Conservation (phyloP, 2,113 vertebrate species). For the Mastomys natalensis region DNA sequence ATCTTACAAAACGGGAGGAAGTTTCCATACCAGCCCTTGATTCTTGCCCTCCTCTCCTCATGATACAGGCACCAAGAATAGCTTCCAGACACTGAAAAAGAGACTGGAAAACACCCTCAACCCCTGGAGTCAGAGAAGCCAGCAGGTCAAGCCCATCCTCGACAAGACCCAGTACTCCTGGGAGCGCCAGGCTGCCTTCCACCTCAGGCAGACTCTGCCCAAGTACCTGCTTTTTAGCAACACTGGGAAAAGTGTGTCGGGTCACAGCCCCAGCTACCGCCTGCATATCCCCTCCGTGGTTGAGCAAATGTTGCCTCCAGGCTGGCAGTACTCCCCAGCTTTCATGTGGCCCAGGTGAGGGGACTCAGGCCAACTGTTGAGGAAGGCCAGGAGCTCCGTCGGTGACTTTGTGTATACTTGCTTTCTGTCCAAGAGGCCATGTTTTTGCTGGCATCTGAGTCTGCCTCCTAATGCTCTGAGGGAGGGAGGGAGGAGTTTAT, state of each 20-base stretch:
- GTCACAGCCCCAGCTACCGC: conserved; percentile 90
- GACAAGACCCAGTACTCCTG: conserved; percentile 74
- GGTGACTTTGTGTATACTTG: not conserved
- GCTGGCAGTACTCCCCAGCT: conserved; percentile 90
- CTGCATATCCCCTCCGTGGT: conserved; percentile 93
- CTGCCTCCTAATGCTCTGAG: not conserved
- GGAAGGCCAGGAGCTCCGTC: not conserved
- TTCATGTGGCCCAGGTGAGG: conserved; percentile 93
- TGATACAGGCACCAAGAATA: conserved; percentile 90
- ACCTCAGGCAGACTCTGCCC: conserved; percentile 88
- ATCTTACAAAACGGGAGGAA: rapidly evolving
- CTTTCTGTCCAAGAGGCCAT: not conserved
- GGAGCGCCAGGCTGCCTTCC: conserved; percentile 91
- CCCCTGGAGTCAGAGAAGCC: conserved; percentile 91
- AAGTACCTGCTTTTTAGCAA: conserved; percentile 91
- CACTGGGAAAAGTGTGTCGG: conserved; percentile 90
- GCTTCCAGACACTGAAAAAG: conserved; percentile 91
- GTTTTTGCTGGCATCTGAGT: not conserved
- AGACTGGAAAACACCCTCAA: conserved; percentile 93
- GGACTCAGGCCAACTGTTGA: not conserved
- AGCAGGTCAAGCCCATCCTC: conserved; percentile 89
- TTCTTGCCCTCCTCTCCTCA: rapidly evolving
- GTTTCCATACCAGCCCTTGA: not conserved
- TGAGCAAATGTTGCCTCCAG: conserved; percentile 88
- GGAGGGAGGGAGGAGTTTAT: rapidly evolving